Conservation (phyloP, 2,113 vertebrate species). For the Smithornis capensis region DNA sequence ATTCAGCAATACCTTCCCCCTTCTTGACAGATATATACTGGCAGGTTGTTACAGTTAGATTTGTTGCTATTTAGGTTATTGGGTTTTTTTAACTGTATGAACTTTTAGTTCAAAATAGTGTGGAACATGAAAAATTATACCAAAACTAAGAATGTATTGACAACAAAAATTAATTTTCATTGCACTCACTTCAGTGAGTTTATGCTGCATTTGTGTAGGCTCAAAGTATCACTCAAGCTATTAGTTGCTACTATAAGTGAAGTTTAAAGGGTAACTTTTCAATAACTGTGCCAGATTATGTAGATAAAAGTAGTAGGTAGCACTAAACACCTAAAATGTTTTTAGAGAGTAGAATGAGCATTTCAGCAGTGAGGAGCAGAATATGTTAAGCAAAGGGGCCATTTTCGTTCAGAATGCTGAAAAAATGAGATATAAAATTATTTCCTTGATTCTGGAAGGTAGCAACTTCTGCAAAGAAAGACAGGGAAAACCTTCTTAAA, state of each 20-base stretch:
- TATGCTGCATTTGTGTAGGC: neutral
- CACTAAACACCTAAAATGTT: neutral
- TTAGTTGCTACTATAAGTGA: neutral
- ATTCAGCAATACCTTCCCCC: neutral
- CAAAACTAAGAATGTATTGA: neutral
- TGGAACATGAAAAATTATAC: neutral
- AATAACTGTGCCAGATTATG: neutral
- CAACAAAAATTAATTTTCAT: neutral
- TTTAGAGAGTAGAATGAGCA: neutral
- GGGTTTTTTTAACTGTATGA: neutral
- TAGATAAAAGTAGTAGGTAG: neutral
- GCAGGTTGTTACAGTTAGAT: neutral
- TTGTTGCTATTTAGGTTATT: neutral
- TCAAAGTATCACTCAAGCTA: neutral
- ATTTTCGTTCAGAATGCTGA: neutral
- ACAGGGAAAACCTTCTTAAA: neutral
- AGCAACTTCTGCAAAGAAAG: neutral
- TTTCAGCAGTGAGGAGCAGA: neutral
- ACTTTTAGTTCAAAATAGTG: neutral
- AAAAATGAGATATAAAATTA: neutral
- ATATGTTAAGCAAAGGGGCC: neutral
- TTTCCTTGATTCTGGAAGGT: neutral
- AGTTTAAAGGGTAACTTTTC: neutral
- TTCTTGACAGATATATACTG: neutral
- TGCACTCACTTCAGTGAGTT: neutral